Evolutionary conservation across 1,140 invertebrate species (phyloP).

Genomic region (Microplitis mediator): DNA sequence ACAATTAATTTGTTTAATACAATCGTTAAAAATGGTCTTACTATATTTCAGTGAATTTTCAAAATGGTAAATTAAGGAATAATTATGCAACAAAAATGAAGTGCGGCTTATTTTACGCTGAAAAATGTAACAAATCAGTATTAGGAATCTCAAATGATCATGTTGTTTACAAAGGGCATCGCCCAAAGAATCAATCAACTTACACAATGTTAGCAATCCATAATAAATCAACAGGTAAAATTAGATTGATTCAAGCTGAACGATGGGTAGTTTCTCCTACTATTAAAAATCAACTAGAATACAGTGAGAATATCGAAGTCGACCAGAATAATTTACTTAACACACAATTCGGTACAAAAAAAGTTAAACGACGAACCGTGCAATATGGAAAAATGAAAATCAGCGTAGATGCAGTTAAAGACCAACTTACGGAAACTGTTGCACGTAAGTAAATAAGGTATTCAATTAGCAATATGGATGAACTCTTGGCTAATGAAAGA

Average conservation of each 20-base stretch:
- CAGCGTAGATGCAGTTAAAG: conserved; percentile 57
- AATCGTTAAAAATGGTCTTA: not conserved
- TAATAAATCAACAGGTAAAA: conserved; percentile 51
- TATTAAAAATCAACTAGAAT: conserved; percentile 35
- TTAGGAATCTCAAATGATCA: conserved; percentile 51
- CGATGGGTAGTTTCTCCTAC: conserved; percentile 53
- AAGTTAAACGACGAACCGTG: conserved; percentile 58
- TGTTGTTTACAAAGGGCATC: conserved; percentile 54
- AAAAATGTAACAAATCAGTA: conserved; percentile 40
- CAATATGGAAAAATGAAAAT: conserved; percentile 60
- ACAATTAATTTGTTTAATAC: not conserved
- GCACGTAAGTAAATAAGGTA: conserved; percentile 48
- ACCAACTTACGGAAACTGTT: conserved; percentile 59
- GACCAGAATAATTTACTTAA: conserved; percentile 45
- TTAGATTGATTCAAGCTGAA: conserved; percentile 50
- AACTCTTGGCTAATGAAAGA: too few species aligned
- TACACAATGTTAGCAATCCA: conserved; percentile 54
- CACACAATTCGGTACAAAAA: conserved; percentile 65
- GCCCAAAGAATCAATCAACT: conserved; percentile 37
- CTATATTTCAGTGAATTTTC: conserved; percentile 49
- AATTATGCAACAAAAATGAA: conserved; percentile 46
- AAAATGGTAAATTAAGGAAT: conserved; percentile 53
- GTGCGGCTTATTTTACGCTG: conserved; percentile 49
- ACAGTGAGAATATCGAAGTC: conserved; percentile 21
- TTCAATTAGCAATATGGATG: not conserved